Conservation (phyloP, 2,888 invertebrate genomes). For the Tipula vernalis region DNA sequence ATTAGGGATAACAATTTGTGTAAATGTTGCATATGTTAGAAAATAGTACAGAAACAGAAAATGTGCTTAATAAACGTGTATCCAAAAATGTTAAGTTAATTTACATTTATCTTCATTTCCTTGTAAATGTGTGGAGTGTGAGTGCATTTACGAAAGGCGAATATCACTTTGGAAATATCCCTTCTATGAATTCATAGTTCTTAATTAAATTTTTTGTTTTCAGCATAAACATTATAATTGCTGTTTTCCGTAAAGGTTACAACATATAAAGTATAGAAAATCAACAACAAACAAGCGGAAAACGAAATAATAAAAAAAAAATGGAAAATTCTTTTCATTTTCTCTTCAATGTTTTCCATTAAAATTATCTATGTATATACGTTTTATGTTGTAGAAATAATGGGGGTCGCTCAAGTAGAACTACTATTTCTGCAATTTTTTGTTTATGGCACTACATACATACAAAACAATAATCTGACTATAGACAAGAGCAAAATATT, state of each 20-base stretch:
- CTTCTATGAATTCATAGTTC: background rate
- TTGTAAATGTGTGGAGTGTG: too few species aligned
- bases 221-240: background rate
- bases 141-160: background rate
- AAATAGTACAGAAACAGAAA: background rate
- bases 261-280: background rate
- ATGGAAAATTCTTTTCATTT: background rate
- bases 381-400: background rate
- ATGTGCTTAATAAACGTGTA: background rate
- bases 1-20: background rate
- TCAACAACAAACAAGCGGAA: background rate
- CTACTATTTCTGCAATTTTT: background rate
- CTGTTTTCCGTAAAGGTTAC: background rate
- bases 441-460: background rate
- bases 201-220: background rate
- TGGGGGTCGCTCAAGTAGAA: background rate
- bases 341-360: background rate
- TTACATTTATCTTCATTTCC: background rate
- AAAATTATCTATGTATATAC: background rate
- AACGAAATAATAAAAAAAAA: background rate
- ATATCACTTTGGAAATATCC: background rate
- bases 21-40: background rate
- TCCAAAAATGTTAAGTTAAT: background rate
- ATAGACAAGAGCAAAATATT: background rate
- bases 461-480: background rate